Evolutionary conservation across 1,140 invertebrate species (phyloP).

Genomic region (Maniola jurtina): DNA sequence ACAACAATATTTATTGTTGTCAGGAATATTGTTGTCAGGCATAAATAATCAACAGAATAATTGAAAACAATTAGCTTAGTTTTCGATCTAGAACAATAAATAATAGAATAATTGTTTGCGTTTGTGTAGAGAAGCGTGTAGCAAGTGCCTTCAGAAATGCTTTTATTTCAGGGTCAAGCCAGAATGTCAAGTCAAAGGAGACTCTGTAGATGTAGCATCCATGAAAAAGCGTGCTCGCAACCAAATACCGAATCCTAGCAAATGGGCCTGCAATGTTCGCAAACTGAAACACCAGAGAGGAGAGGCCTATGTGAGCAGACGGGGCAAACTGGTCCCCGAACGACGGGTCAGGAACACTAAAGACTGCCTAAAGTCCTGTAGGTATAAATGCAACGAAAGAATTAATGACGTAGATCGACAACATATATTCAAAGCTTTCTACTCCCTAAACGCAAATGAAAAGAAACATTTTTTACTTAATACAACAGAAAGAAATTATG

Average conservation of each 20-base stretch:
- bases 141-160: too few relatives aligned
- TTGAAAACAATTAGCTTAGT: too few relatives aligned
- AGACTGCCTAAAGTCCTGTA: conserved; percentile 63
- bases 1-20: too few relatives aligned
- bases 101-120: too few relatives aligned
- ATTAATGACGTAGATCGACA: conserved; percentile 62
- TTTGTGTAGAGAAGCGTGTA: too few relatives aligned
- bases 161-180: conserved; percentile 50
- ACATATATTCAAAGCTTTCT: conserved; percentile 70
- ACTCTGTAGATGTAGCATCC: conserved; percentile 17
- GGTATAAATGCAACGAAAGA: conserved; percentile 63
- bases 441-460: conserved; percentile 68
- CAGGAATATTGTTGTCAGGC: too few relatives aligned
- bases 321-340: conserved; percentile 67
- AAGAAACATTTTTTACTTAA: conserved; percentile 69
- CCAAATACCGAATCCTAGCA: conserved; percentile 51
- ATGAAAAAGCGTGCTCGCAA: conserved; percentile 45
- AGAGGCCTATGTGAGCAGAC: conserved; percentile 64
- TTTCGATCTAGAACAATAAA: too few relatives aligned
- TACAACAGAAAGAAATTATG: conserved; percentile 60
- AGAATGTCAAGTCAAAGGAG: conserved; percentile 36
- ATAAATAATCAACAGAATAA: too few relatives aligned
- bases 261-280: conserved; percentile 65
- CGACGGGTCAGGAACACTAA: conserved; percentile 57
- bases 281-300: conserved; percentile 68